Percentiles rank a stretch among this genome's conserved stretches.
These are phyloP conservation scores for Hydropsyche betteni DNA, from an alignment of 2,888 invertebrate species.

Conservation along the genomic window DNA sequence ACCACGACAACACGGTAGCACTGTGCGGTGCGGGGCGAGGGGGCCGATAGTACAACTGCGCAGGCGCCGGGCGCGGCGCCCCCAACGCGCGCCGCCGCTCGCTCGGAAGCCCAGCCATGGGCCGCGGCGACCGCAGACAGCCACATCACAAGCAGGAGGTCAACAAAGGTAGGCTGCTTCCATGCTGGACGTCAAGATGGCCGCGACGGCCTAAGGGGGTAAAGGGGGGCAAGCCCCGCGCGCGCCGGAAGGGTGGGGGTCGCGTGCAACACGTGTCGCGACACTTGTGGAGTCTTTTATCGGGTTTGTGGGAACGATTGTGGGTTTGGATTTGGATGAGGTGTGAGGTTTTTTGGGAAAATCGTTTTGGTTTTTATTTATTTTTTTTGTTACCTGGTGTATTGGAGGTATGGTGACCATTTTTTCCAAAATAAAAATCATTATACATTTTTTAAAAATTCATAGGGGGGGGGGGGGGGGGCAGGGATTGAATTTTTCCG, in stretches of 20 bases:
- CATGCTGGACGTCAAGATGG: too few relatives aligned
- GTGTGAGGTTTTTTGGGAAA: too few relatives aligned
- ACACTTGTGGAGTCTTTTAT: background rate
- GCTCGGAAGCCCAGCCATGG: slow-evolving; percentile 59
- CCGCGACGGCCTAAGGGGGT: too few relatives aligned
- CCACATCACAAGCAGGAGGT: slow-evolving; percentile 61
- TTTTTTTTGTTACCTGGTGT: too few relatives aligned
- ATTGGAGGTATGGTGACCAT: too few relatives aligned
- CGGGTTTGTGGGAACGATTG: background rate
- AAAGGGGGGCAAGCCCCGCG: too few relatives aligned
- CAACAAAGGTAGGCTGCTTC: slow-evolving; percentile 27
- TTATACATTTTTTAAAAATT: too few relatives aligned
- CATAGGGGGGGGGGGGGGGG: too few relatives aligned
- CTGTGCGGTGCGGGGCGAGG: slow-evolving; percentile 58
- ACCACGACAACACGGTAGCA: slow-evolving; percentile 62
- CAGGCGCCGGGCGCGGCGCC: slow-evolving; percentile 56
- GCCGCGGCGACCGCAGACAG: slow-evolving; percentile 62
- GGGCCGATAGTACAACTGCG: slow-evolving; percentile 64
- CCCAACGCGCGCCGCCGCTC: slow-evolving; percentile 51
- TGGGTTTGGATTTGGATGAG: too few relatives aligned
- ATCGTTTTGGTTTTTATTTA: too few relatives aligned
- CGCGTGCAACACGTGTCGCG: background rate
- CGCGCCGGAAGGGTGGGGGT: background rate
- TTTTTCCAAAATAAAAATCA: too few relatives aligned
- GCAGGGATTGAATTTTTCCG: too few relatives aligned